These are phyloP conservation scores for Cydia fagiglandana DNA, from an alignment of 1,140 invertebrate species.

Conservation along the genomic window DNA sequence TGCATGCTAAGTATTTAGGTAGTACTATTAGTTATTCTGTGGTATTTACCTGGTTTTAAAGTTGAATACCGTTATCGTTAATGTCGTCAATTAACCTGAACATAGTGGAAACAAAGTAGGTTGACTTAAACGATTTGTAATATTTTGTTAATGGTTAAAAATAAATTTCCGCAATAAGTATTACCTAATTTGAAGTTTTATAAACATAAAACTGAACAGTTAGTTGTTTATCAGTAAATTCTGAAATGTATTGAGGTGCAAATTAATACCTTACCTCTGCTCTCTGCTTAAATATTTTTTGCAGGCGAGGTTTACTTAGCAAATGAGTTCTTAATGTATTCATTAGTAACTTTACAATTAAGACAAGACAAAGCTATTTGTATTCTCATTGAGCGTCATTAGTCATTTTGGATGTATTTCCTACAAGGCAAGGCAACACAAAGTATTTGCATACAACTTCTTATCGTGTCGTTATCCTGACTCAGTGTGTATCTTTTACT, in stretches of 20 bases:
- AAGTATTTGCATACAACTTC: not conserved
- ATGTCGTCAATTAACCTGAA: not conserved
- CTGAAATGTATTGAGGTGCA: too few relatives aligned
- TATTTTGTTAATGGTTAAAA: not conserved
- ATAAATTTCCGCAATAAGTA: not conserved
- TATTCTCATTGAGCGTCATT: not conserved
- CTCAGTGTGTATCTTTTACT: not conserved
- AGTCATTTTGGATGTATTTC: constrained; percentile 2
- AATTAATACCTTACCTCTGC: too few relatives aligned
- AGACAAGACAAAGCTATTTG: not conserved
- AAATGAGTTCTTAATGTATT: too few relatives aligned
- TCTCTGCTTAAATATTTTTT: too few relatives aligned
- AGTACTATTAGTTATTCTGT: too few relatives aligned
- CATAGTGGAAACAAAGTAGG: not conserved
- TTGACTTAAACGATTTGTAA: not conserved
- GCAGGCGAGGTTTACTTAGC: too few relatives aligned
- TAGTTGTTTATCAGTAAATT: too few relatives aligned
- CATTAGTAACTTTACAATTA: too few relatives aligned
- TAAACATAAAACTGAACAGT: too few relatives aligned
- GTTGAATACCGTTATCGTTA: not conserved
- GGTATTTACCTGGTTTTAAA: not conserved
- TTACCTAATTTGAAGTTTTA: too few relatives aligned
- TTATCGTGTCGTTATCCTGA: not conserved
- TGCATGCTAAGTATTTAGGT: too few relatives aligned
- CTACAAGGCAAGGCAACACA: not conserved